Base-by-base conservation (phyloP, 2,888 invertebrate genomes). In the Trichopoda pennipes region DNA sequence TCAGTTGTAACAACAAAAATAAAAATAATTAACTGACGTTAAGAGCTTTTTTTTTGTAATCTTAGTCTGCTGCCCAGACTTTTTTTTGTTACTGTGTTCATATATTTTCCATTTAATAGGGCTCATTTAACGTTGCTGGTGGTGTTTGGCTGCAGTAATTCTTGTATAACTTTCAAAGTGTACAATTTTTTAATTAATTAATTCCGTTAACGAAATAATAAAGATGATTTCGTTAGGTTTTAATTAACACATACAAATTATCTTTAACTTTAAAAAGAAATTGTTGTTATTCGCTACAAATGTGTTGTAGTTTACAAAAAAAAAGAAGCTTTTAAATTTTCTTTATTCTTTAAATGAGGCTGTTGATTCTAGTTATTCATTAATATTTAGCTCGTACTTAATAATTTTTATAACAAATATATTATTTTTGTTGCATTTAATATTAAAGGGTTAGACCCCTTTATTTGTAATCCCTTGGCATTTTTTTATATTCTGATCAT, bases 381-480 rank as follows among this genome's bases (percentile, higher is more conserved):
- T 75, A 56, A 66, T 66, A 49, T 58, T 75, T 58, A 49, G 53
- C 28, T 64, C 17, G 17, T 56, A 74, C 19, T 64, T 60, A 44
- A 44, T 6, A 44, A 16, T 44, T 6, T 19, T 6, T 49, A 9
- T 19, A 19, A 49, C 16, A 12, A 49, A 19, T 3, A 17, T 42
- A 28, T 17, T 68, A 16, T 51, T 64, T 28, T 69, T 63, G n/a
- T 60, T 68, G 60, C 60, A 76, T 63, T 55, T 61, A 61, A 77
- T 69, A 69, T 14, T 6, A 14, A 16, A 38, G 38, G 16, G 76
- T 69, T 69, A 69, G 76, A 77, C 76, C 76, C 76, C 61, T 77
- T 49, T 28, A 61, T 44, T 69, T 77, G 38, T 35, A 55, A 61
- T 63, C 61, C 61, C 69, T 61, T 69, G 47, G 35, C 53, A 69